Conservation (phyloP, 2,797 vertebrate genomes). For the Pantherophis alleghaniensis region DNA sequence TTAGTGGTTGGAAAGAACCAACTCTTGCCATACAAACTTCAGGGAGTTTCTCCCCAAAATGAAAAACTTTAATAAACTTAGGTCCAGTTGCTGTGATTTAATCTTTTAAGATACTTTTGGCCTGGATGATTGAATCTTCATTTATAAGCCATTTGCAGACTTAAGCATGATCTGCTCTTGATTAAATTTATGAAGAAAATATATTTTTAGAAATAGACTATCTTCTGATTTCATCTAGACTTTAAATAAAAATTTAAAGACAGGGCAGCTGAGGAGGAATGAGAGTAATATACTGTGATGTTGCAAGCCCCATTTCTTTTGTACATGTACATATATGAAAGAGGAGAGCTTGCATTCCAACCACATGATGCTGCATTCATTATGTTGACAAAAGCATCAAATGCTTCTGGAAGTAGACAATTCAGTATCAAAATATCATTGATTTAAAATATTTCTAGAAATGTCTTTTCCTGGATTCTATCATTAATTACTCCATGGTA, state of each 20-base stretch:
- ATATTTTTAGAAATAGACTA: neutral
- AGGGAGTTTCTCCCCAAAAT: neutral
- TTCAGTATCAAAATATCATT: neutral
- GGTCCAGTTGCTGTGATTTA: neutral
- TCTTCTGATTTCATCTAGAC: neutral
- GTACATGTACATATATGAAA: neutral
- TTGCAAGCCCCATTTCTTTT: neutral
- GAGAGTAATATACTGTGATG: neutral
- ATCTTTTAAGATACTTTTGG: neutral
- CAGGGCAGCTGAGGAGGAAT: neutral
- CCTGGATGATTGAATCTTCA: neutral
- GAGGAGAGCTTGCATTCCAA: neutral
- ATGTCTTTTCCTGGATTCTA: neutral
- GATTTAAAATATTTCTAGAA: neutral
- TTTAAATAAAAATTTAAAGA: neutral
- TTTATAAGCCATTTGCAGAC: neutral
- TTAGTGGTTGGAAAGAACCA: neutral
- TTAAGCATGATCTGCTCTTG: neutral
- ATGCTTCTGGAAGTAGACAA: neutral
- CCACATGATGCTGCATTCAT: neutral
- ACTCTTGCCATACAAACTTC: neutral
- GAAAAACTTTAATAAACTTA: neutral
- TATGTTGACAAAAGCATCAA: neutral
- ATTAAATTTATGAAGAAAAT: neutral
- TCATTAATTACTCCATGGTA: neutral